Conservation (phyloP, 2,113 vertebrate genomes). For the Marmota monax region DNA sequence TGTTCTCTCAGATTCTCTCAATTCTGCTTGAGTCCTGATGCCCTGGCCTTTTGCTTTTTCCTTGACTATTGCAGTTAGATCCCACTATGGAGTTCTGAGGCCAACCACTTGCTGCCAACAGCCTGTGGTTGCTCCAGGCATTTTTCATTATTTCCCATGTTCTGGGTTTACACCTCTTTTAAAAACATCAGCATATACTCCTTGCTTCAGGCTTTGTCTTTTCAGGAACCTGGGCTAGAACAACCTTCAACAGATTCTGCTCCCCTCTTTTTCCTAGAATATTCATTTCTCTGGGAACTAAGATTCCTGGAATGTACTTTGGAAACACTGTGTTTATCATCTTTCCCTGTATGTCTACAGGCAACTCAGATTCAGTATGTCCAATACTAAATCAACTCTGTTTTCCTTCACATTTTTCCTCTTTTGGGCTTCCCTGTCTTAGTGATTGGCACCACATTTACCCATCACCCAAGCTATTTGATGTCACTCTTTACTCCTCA, state of each 20-base stretch:
- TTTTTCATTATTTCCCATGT: not conserved
- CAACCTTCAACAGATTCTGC: not conserved
- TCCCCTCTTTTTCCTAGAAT: not conserved
- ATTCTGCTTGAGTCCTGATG: not conserved
- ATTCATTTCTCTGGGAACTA: conserved; percentile 42
- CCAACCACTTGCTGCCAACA: not conserved
- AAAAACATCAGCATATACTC: not conserved
- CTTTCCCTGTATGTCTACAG: not conserved
- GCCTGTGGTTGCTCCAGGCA: not conserved
- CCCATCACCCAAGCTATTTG: not conserved
- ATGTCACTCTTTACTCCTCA: not conserved
- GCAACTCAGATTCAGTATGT: not conserved
- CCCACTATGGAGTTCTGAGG: not conserved
- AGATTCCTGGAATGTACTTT: conserved; percentile 24
- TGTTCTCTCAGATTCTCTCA: not conserved
- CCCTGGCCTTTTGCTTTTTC: not conserved
- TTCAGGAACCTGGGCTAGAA: not conserved
- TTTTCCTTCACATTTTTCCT: not conserved
- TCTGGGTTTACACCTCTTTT: not conserved
- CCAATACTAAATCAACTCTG: not conserved
- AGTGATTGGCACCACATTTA: not conserved
- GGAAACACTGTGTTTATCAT: not conserved
- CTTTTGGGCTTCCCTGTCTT: not conserved
- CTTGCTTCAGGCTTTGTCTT: conserved; percentile 6
- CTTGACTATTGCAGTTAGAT: not conserved